A percentile compares a stretch with the other conserved stretches of the same genome.
phyloP scores from a whole-genome alignment of 1,140 invertebrate genomes.

The Holcopasites calliopsidis region DNA sequence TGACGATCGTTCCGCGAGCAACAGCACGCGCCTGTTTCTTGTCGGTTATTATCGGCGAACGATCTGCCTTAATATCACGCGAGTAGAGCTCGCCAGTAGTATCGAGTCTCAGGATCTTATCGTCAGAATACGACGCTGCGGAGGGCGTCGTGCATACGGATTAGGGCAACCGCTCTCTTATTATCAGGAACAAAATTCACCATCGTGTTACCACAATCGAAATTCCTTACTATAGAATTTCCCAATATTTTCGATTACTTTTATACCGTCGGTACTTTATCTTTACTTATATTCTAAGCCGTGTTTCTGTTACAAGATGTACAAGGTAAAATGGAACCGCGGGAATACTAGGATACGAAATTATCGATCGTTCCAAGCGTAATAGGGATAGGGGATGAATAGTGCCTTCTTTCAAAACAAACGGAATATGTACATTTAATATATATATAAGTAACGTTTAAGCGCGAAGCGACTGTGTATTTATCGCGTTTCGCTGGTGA shows the following conservation, averaged over 20 bases:
- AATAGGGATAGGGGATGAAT: constrained; percentile 3
- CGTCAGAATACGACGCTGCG: no score
- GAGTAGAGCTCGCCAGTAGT: neutral
- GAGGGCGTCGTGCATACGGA: no score
- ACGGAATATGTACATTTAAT: neutral
- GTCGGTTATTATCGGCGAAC: neutral
- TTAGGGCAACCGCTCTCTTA: neutral
- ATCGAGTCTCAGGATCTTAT: constrained; percentile 6
- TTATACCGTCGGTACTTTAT: constrained; percentile 3
- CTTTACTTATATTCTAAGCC: neutral
- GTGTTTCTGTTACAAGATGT: neutral
- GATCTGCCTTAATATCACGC: neutral
- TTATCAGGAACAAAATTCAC: neutral
- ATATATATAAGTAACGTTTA: constrained; percentile 4
- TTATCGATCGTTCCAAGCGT: constrained; percentile 16
- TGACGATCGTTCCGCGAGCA: neutral
- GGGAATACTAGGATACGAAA: neutral
- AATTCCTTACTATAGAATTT: constrained; percentile 1
- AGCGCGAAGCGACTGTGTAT: neutral
- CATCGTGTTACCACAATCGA: constrained; percentile 27
- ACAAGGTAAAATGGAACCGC: constrained; percentile 2
- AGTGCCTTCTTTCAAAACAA: constrained; percentile 34
- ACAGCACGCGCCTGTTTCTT: neutral
- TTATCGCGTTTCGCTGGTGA: constrained; percentile 21
- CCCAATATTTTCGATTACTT: constrained; percentile 24